A percentile compares a stretch with the other conserved stretches of the same genome.
phyloP scores from a whole-genome alignment of 2,888 invertebrate genomes.

The Cyclophora albipunctata region DNA sequence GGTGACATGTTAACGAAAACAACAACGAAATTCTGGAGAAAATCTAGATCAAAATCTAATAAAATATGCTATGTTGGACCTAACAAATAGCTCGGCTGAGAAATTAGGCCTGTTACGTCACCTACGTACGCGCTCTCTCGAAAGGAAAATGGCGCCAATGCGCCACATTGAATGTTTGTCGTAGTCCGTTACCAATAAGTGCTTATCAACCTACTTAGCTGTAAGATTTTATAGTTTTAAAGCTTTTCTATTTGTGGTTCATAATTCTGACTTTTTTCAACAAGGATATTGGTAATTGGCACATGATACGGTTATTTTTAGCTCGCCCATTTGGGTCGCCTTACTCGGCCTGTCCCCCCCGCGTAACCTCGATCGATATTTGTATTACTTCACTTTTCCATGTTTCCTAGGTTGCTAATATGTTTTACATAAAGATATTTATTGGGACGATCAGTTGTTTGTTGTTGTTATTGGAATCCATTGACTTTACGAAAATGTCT shows the following conservation, averaged over 20 bases:
- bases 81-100: slow-evolving; percentile 21
- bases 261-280: slow-evolving; percentile 3
- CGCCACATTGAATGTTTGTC: slow-evolving; percentile 31
- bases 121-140: slow-evolving; percentile 41
- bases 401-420: background rate
- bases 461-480: slow-evolving; percentile 58
- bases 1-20: slow-evolving; percentile 72
- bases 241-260: background rate
- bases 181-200: too few species aligned
- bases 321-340: slow-evolving; percentile 35
- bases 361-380: slow-evolving; percentile 39
- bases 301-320: slow-evolving; percentile 66
- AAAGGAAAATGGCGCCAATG: slow-evolving; percentile 75
- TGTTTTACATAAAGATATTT: background rate
- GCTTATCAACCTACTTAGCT: too few species aligned
- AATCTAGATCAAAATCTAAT: background rate
- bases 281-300: slow-evolving; percentile 34
- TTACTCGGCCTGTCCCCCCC: slow-evolving; percentile 11
- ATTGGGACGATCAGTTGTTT: slow-evolving; percentile 32
- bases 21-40: slow-evolving; percentile 36
- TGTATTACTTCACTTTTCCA: slow-evolving; percentile 1
- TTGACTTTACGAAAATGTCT: slow-evolving; percentile 63
- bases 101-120: slow-evolving; percentile 65
- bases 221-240: background rate
- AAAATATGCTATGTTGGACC: slow-evolving; percentile 1